A percentile compares a stretch with the other conserved stretches of the same genome.
Evolutionary conservation across 2,888 invertebrate genomes (phyloP).

Genomic region (Caradrina clavipalpis): DNA sequence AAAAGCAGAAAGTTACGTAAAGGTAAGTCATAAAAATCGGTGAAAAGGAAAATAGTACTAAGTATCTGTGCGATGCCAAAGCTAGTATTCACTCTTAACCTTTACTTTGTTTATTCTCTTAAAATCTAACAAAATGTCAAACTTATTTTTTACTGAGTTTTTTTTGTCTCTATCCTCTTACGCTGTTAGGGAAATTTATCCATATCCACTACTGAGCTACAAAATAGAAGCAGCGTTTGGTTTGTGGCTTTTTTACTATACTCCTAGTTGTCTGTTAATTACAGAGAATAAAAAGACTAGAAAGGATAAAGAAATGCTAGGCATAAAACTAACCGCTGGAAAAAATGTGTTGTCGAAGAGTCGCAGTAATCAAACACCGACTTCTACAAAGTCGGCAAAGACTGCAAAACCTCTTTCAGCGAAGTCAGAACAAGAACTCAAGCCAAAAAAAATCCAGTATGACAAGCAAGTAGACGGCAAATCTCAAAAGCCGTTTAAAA

Average conservation of each 20-base stretch:
- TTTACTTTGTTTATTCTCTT: no score
- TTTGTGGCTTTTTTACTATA: no score
- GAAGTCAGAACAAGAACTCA: not conserved
- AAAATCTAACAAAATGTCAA: no score
- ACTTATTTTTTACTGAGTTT: not conserved
- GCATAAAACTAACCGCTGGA: slow-evolving; percentile 2
- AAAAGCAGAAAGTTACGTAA: not conserved
- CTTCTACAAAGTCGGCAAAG: no score
- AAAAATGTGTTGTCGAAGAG: not conserved
- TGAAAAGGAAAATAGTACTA: not conserved
- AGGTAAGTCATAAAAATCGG: not conserved
- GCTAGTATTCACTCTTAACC: not conserved
- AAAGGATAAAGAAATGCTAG: not conserved
- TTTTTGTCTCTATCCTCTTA: no score
- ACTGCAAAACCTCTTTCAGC: not conserved
- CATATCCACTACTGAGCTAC: no score
- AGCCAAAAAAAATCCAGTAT: not conserved
- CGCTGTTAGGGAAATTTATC: no score
- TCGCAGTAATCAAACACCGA: not conserved
- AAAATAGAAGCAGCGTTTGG: no score
- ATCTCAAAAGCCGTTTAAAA: not conserved
- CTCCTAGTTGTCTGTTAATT: not conserved
- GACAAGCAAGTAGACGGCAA: not conserved
- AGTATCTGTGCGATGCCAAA: not conserved
- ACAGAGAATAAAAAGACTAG: not conserved